Evolutionary conservation across 2,888 invertebrate species (phyloP).

Genomic region (Xestia sexstrigata): DNA sequence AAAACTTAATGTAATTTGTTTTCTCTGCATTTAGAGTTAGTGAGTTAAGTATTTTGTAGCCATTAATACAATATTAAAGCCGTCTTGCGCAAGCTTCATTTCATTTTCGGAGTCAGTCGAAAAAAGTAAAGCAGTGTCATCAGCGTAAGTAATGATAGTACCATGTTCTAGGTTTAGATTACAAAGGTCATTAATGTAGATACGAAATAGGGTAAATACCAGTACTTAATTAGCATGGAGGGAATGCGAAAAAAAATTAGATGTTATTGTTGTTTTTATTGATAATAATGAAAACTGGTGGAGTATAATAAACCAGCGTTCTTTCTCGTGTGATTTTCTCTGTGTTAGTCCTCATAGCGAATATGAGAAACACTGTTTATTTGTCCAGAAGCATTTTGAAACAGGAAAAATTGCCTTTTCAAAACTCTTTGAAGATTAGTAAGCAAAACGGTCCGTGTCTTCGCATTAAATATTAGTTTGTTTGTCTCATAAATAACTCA

Average conservation of each 20-base stretch:
- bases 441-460: background rate
- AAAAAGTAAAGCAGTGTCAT: no score
- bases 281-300: background rate
- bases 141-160: no score
- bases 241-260: background rate
- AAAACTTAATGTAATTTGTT: no score
- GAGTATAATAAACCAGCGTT: background rate
- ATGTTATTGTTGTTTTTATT: background rate
- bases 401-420: background rate
- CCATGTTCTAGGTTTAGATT: no score
- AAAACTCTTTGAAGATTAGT: background rate
- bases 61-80: no score
- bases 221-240: background rate
- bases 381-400: background rate
- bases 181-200: no score
- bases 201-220: no score
- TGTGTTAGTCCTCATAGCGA: background rate
- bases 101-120: no score
- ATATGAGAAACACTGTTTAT: background rate
- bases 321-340: background rate
- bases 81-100: no score
- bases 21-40: no score
- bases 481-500: conserved; percentile 13
- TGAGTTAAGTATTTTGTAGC: no score
- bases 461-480: background rate